Conservation (phyloP, 2,797 vertebrate genomes). For the Pangasius larnaudii region DNA sequence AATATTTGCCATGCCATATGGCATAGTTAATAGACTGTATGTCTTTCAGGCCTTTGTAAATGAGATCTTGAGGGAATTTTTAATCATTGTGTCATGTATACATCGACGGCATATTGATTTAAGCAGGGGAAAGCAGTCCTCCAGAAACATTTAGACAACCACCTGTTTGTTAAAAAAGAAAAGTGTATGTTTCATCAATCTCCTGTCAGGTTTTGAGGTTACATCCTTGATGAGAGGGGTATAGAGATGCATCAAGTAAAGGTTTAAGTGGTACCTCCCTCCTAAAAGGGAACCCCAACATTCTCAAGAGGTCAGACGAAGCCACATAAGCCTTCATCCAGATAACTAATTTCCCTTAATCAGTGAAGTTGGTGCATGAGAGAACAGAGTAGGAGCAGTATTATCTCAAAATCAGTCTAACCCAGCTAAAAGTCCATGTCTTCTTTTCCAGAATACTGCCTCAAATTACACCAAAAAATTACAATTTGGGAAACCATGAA, state of each 20-base stretch:
- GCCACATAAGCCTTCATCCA: neutral
- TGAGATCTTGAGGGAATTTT: too few relatives aligned
- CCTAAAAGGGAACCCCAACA: neutral
- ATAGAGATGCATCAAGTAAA: neutral
- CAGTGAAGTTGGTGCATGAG: neutral
- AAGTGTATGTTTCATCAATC: neutral
- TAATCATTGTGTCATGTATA: too few relatives aligned
- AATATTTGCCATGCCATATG: neutral
- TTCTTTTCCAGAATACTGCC: neutral
- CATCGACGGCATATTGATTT: neutral
- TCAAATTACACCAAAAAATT: neutral
- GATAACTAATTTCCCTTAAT: too few relatives aligned
- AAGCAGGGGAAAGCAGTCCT: neutral
- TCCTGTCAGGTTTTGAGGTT: neutral
- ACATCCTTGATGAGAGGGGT: neutral
- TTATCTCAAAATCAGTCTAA: neutral
- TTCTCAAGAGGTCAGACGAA: neutral
- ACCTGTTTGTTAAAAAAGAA: neutral
- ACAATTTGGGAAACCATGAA: neutral
- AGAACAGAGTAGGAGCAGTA: neutral
- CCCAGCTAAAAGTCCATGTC: neutral
- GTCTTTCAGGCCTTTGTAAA: neutral
- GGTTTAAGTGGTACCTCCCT: neutral
- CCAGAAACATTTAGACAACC: neutral
- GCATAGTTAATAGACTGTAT: neutral